Evolutionary conservation across 2,797 vertebrate genomes (phyloP).

Genomic region (Sebastes kiyomatsui): DNA sequence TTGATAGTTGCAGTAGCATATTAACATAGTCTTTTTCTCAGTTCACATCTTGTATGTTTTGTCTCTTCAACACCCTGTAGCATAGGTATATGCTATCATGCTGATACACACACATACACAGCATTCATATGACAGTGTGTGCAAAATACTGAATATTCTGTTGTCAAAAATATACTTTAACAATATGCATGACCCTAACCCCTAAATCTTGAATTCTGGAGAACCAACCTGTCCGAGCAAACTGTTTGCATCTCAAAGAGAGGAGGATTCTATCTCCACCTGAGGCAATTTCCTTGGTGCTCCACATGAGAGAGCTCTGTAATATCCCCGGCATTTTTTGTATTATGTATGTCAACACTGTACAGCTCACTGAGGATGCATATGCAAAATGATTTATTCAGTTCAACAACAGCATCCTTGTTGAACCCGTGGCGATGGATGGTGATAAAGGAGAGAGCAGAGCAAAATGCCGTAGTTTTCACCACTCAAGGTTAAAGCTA

Average conservation of each 20-base stretch:
- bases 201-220: slow-evolving; percentile 24
- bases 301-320: slow-evolving; percentile 38
- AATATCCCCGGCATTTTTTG: slow-evolving; percentile 41
- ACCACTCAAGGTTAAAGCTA: slow-evolving; percentile 37
- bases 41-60: background rate
- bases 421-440: slow-evolving; percentile 35
- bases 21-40: background rate
- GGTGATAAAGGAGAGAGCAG: slow-evolving; percentile 22
- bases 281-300: slow-evolving; percentile 31
- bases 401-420: slow-evolving; percentile 32
- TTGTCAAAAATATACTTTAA: slow-evolving; percentile 8
- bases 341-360: slow-evolving; percentile 45
- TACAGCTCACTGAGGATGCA: slow-evolving; percentile 47
- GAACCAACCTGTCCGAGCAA: slow-evolving; percentile 18
- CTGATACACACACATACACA: background rate
- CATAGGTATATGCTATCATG: background rate
- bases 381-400: slow-evolving; percentile 63
- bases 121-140: background rate
- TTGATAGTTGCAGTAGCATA: background rate
- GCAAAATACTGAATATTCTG: background rate
- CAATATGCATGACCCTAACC: slow-evolving; percentile 3
- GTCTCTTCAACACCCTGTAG: background rate
- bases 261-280: slow-evolving; percentile 22
- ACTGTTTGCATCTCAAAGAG: slow-evolving; percentile 7
- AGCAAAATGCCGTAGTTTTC: slow-evolving; percentile 31